Evolutionary conservation across 1,140 invertebrate species (phyloP).

Genomic region (Caenorhabditis tropicalis): DNA sequence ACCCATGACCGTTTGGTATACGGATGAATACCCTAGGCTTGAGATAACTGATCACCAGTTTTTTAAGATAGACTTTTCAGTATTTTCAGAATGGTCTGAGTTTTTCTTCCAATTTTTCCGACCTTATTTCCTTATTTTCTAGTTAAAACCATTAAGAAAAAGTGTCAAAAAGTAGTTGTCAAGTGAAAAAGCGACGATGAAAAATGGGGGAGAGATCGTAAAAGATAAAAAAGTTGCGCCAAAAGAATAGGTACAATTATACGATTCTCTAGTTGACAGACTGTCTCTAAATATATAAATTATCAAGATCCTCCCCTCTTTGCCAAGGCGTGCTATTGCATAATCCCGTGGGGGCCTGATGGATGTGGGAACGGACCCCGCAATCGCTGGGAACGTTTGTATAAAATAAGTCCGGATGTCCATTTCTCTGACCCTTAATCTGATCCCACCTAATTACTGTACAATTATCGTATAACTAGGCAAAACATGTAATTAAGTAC

Average conservation of each 20-base stretch:
- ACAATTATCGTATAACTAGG: conserved; percentile 1
- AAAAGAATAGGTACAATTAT: background rate
- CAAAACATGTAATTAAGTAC: background rate
- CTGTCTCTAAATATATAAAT: background rate
- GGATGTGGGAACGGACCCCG: background rate
- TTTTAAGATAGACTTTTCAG: no score
- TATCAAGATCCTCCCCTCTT: background rate
- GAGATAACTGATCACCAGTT: no score
- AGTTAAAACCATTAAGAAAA: background rate
- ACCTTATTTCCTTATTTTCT: no score
- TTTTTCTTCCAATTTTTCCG: no score
- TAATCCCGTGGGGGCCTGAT: background rate
- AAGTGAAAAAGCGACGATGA: no score
- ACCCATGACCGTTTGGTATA: no score
- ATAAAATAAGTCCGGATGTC: no score
- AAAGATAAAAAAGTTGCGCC: background rate
- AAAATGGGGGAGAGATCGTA: background rate
- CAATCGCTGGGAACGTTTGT: background rate
- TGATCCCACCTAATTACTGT: conserved; percentile 13
- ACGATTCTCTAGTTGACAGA: background rate
- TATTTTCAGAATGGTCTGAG: no score
- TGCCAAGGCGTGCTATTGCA: background rate
- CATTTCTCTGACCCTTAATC: no score
- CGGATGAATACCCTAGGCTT: no score
- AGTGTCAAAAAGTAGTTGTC: background rate